Conservation (phyloP, 2,888 invertebrate species). For the Molanna angustata region DNA sequence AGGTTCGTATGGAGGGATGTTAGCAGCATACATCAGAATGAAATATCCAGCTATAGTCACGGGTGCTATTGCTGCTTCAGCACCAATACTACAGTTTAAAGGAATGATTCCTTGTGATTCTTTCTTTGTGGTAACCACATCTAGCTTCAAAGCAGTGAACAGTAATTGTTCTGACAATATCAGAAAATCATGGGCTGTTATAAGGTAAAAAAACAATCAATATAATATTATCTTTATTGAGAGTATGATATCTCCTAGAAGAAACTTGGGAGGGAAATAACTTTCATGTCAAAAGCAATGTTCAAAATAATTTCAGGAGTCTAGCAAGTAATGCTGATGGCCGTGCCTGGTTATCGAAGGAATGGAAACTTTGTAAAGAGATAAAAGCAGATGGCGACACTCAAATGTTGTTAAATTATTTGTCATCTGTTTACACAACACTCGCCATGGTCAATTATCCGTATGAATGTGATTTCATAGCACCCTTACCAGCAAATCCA, state of each 20-base stretch:
- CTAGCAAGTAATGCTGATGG: slow-evolving; percentile 61
- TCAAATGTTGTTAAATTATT: slow-evolving; percentile 62
- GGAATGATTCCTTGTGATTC: slow-evolving; percentile 75
- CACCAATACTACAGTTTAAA: slow-evolving; percentile 84
- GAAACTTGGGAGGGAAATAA: too few species aligned
- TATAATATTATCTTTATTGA: too few species aligned
- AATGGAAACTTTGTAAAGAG: slow-evolving; percentile 75
- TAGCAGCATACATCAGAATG: slow-evolving; percentile 92
- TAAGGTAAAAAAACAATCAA: too few species aligned
- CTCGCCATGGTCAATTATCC: slow-evolving; percentile 97
- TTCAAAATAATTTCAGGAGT: slow-evolving; percentile 48
- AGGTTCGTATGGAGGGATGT: slow-evolving; percentile 97
- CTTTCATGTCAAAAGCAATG: too few species aligned
- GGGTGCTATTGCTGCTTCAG: slow-evolving; percentile 91
- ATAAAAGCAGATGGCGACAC: slow-evolving; percentile 54
- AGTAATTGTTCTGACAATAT: slow-evolving; percentile 68
- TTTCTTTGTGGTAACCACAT: slow-evolving; percentile 75
- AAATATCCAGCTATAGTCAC: slow-evolving; percentile 89
- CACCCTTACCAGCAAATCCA: slow-evolving; percentile 81
- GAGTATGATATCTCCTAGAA: too few species aligned
- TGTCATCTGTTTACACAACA: slow-evolving; percentile 70
- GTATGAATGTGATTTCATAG: slow-evolving; percentile 79
- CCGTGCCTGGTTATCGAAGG: slow-evolving; percentile 62
- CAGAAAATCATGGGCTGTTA: slow-evolving; percentile 70
- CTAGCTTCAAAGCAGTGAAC: slow-evolving; percentile 62